Evolutionary conservation across 2,888 invertebrate species (phyloP).

Genomic region (Pyrgus malvae): DNA sequence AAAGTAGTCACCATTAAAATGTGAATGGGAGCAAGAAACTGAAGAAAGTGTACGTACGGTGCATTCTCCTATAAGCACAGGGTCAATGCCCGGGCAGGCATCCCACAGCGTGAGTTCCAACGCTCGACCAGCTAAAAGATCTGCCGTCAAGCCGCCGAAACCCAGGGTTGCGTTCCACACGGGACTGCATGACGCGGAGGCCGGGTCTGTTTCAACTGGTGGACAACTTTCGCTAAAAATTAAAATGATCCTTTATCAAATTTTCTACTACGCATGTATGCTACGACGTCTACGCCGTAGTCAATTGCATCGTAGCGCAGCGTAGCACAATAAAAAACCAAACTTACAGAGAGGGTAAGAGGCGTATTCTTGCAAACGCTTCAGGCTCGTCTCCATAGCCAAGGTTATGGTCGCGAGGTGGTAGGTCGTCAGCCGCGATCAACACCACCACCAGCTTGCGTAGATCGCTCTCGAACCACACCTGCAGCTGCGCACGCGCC

Average conservation of each 20-base stretch:
- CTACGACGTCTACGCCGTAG: too few relatives aligned
- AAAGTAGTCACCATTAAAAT: too few relatives aligned
- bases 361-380: slow-evolving; percentile 91
- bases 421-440: slow-evolving; percentile 92
- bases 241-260: too few relatives aligned
- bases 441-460: slow-evolving; percentile 92
- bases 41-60: slow-evolving; percentile 65
- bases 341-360: slow-evolving; percentile 90
- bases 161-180: slow-evolving; percentile 96
- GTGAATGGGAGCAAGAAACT: too few relatives aligned
- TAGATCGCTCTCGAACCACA: slow-evolving; percentile 93
- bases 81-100: slow-evolving; percentile 90
- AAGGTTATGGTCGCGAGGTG: slow-evolving; percentile 88
- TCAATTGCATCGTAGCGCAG: too few relatives aligned
- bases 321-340: not conserved
- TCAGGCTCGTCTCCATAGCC: slow-evolving; percentile 91
- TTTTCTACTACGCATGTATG: too few relatives aligned
- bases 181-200: slow-evolving; percentile 93
- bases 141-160: slow-evolving; percentile 90
- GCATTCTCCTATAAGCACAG: slow-evolving; percentile 90
- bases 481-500: slow-evolving; percentile 92
- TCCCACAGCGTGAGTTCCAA: slow-evolving; percentile 96
- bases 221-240: slow-evolving; percentile 85
- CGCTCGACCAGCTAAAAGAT: slow-evolving; percentile 89
- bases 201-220: slow-evolving; percentile 91